A percentile compares a stretch with the other conserved stretches of the same genome.
phyloP scores from a whole-genome alignment of 2,797 vertebrate species.

The Hoplostethus atlanticus region DNA sequence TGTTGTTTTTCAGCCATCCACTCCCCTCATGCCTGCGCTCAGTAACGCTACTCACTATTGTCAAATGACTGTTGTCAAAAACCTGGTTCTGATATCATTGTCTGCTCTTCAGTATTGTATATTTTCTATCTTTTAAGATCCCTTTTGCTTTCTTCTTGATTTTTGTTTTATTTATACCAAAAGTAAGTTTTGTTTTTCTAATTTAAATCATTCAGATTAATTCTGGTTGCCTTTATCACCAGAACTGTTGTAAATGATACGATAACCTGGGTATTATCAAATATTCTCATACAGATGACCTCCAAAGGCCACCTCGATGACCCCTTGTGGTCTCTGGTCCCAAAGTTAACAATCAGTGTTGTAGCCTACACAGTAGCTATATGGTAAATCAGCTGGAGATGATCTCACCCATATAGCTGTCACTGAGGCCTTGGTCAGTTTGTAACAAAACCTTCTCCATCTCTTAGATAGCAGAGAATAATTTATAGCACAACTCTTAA shows the following conservation, averaged over 20 bases:
- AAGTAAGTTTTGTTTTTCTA: background rate
- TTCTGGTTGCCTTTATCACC: background rate
- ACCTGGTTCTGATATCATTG: background rate
- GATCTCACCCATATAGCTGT: slow-evolving; percentile 16
- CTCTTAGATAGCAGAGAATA: slow-evolving; percentile 6
- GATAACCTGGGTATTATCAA: background rate
- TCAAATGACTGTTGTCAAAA: background rate
- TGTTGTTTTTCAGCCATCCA: slow-evolving; percentile 36
- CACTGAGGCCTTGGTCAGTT: slow-evolving; percentile 25
- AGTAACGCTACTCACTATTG: slow-evolving; percentile 1
- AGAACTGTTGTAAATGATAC: too few species aligned
- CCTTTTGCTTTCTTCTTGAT: slow-evolving; percentile 4
- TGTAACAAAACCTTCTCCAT: slow-evolving; percentile 13
- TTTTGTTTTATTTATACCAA: background rate
- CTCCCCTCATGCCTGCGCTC: slow-evolving; percentile 1
- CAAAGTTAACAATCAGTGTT: background rate
- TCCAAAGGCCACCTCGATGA: background rate
- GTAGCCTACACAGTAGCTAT: slow-evolving; percentile 15
- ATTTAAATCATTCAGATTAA: background rate
- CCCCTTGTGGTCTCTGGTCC: background rate
- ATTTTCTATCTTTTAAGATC: slow-evolving; percentile 12
- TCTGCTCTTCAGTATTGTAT: slow-evolving; percentile 9
- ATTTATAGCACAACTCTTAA: slow-evolving; percentile 12
- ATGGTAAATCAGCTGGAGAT: slow-evolving; percentile 19
- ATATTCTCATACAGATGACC: background rate